These are phyloP conservation scores for Trachythela sp. DNA, from an alignment of 64 coral and sea anemone genomes.

Conservation along the genomic window DNA sequence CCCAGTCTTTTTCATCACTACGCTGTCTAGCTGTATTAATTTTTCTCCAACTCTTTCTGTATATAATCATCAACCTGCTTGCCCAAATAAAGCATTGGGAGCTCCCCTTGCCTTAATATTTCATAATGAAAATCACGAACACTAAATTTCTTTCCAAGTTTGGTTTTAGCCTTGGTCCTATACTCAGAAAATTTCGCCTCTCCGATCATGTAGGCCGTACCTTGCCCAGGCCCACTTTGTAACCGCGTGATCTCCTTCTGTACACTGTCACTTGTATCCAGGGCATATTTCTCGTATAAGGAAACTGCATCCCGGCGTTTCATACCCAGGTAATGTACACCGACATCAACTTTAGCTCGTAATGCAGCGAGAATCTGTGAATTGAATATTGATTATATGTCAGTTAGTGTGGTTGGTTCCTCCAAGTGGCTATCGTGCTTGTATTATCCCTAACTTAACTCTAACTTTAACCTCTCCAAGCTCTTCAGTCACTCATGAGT, in stretches of 20 bases:
- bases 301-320: conserved; percentile 33
- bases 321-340: conserved; percentile 53
- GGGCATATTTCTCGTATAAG: conserved; percentile 44
- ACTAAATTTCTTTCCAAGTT: conserved; percentile 33
- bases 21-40: background rate
- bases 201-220: conserved; percentile 67
- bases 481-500: too few relatives aligned
- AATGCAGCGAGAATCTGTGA: conserved; percentile 50
- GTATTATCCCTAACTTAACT: too few relatives aligned
- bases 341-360: conserved; percentile 59
- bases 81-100: conserved; percentile 49
- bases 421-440: too few relatives aligned
- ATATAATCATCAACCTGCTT: conserved; percentile 41
- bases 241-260: conserved; percentile 57
- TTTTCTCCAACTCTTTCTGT: background rate
- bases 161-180: conserved; percentile 21
- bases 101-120: conserved; percentile 43
- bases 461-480: too few relatives aligned
- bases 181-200: conserved; percentile 53
- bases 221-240: conserved; percentile 59
- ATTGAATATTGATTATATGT: too few relatives aligned
- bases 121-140: conserved; percentile 61
- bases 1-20: background rate
- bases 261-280: conserved; percentile 42
- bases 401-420: too few relatives aligned